These are phyloP conservation scores for Artibeus lituratus DNA, from an alignment of 2,797 vertebrate species.

Conservation along the genomic window DNA sequence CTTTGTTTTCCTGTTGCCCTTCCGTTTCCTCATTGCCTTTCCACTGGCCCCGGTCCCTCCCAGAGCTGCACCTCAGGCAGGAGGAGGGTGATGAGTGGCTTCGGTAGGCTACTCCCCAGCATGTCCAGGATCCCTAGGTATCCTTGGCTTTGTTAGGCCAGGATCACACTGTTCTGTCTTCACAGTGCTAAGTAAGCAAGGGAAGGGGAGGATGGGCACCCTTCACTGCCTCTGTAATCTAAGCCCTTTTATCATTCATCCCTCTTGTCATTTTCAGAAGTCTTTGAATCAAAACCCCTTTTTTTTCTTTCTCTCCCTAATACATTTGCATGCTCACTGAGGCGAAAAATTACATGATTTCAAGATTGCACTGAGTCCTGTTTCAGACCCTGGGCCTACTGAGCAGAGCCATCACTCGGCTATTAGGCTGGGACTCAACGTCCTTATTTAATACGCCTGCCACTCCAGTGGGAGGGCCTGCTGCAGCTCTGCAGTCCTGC, in stretches of 20 bases:
- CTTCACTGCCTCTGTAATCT: not conserved
- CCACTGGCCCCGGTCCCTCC: rapidly evolving
- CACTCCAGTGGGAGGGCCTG: not conserved
- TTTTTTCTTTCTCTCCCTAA: not conserved
- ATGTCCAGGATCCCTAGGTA: not conserved
- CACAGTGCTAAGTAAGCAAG: not conserved
- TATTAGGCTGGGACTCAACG: conserved; percentile 60
- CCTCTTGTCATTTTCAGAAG: not conserved
- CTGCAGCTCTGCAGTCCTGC: not conserved
- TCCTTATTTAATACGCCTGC: not conserved
- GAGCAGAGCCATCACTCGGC: conserved; percentile 71
- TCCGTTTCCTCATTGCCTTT: rapidly evolving
- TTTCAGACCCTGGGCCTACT: conserved; percentile 70
- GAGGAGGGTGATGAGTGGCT: conserved; percentile 20
- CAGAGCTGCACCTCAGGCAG: not conserved
- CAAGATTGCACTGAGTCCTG: conserved; percentile 64
- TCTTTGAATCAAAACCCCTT: conserved; percentile 59
- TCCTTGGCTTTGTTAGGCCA: not conserved
- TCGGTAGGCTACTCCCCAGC: conserved; percentile 1
- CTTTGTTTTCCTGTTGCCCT: rapidly evolving
- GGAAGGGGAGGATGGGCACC: not conserved
- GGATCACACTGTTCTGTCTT: not conserved
- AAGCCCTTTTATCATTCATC: conserved; percentile 24
- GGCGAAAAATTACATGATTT: conserved; percentile 83
- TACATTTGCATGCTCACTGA: conserved; percentile 79